phyloP scores from a whole-genome alignment of 2,888 invertebrate species.

The Microctonus brassicae region DNA sequence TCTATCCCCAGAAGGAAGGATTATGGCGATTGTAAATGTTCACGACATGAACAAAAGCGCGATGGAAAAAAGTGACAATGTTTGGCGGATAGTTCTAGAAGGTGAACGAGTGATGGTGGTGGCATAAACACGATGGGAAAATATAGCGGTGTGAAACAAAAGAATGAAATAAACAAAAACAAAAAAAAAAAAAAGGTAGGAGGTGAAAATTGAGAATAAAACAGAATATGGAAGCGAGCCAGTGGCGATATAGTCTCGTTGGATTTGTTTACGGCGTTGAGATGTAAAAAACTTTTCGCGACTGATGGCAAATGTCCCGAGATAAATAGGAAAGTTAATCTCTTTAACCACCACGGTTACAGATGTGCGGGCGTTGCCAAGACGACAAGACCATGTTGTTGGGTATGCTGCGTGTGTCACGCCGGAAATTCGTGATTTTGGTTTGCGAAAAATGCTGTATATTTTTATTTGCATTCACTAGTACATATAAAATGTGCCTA shows the following conservation, averaged over 20 bases:
- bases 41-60: neutral
- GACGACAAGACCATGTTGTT: conserved; percentile 24
- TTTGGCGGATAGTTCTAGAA: neutral
- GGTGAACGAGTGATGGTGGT: neutral
- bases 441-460: conserved; percentile 22
- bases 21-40: neutral
- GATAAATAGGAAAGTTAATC: conserved; percentile 53
- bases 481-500: neutral
- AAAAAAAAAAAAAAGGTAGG: no score
- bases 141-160: conserved; percentile 1
- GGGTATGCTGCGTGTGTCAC: conserved; percentile 29
- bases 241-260: conserved; percentile 28
- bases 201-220: conserved; percentile 34
- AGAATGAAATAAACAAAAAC: conserved; percentile 18
- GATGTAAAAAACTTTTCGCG: conserved; percentile 43
- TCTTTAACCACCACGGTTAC: conserved; percentile 44
- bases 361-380: conserved; percentile 41
- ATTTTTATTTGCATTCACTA: neutral
- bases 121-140: neutral
- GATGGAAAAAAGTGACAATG: neutral
- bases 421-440: conserved; percentile 35
- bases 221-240: conserved; percentile 41
- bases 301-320: conserved; percentile 42
- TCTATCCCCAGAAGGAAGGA: neutral
- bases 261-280: conserved; percentile 47